Conservation (phyloP, 2,797 vertebrate species). For the Peromyscus attwateri region DNA sequence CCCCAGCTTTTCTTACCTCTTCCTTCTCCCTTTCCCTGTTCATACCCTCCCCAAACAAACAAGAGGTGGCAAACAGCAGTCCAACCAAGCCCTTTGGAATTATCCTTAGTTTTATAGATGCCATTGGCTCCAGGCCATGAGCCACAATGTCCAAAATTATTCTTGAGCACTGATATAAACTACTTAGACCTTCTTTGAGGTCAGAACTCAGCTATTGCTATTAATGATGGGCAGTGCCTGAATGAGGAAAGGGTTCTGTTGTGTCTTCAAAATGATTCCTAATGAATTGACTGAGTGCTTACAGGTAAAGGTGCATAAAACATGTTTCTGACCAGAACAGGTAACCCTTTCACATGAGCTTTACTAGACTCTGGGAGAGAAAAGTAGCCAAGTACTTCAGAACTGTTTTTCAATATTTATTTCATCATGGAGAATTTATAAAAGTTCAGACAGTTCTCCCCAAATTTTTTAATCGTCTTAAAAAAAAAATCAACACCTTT, state of each 20-base stretch:
- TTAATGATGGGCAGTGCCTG: conserved; percentile 67
- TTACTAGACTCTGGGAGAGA: conserved; percentile 78
- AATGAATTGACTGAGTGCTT: conserved; percentile 59
- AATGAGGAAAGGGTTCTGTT: conserved; percentile 71
- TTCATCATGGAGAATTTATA: conserved; percentile 57
- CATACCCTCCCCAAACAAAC: conserved; percentile 34
- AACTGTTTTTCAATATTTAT: conserved; percentile 71
- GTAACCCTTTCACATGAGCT: conserved; percentile 61
- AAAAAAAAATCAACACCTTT: conserved; percentile 49
- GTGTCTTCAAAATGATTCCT: conserved; percentile 70
- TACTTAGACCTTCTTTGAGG: conserved; percentile 62
- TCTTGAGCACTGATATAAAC: conserved; percentile 71
- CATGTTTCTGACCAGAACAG: conserved; percentile 64
- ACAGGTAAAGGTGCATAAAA: conserved; percentile 66
- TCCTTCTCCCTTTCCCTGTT: background rate
- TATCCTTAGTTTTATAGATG: conserved; percentile 64
- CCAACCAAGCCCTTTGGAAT: conserved; percentile 41
- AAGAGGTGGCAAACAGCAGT: conserved; percentile 56
- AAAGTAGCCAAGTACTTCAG: conserved; percentile 39
- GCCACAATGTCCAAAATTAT: conserved; percentile 65
- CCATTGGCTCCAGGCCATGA: conserved; percentile 56
- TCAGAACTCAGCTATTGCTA: conserved; percentile 56
- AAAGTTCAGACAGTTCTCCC: conserved; percentile 39
- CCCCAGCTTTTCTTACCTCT: conserved; percentile 47
- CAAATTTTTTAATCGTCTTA: conserved; percentile 58